phyloP scores from a whole-genome alignment of 2,113 vertebrate genomes.

The Pseudorhombus dupliciocellatus region DNA sequence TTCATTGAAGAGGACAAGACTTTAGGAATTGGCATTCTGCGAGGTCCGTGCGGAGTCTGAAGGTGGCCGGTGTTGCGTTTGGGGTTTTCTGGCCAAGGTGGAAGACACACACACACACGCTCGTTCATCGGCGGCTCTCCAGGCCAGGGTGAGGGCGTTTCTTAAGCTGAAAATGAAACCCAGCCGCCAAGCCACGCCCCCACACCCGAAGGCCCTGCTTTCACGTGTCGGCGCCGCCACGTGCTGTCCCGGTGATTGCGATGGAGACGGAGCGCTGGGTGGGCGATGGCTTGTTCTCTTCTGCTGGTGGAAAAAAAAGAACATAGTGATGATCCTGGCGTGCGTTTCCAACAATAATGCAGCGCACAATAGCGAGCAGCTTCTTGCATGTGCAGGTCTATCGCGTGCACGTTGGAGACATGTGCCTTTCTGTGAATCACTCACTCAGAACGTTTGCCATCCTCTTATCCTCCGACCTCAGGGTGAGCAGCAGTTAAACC shows the following conservation, averaged over 20 bases:
- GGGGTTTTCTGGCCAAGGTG: conserved; percentile 52
- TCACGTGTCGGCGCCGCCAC: conserved; percentile 22
- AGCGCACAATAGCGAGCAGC: conserved; percentile 16
- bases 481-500: not conserved
- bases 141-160: conserved; percentile 18
- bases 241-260: conserved; percentile 43
- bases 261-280: conserved; percentile 36
- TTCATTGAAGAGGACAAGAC: conserved; percentile 68
- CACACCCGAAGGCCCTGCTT: conserved; percentile 21
- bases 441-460: not conserved
- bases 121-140: conserved; percentile 35
- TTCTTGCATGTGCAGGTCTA: not conserved
- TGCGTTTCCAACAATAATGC: conserved; percentile 25
- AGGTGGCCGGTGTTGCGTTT: conserved; percentile 51
- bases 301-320: conserved; percentile 48
- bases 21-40: conserved; percentile 70
- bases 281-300: conserved; percentile 25
- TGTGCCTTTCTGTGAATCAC: not conserved
- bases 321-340: conserved; percentile 47
- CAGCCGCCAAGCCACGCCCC: conserved; percentile 27
- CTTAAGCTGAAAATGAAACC: conserved; percentile 48
- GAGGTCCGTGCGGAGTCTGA: conserved; percentile 37
- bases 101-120: conserved; percentile 24
- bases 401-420: not conserved
- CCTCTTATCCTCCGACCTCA: not conserved